These are phyloP conservation scores for Chrysodeixis includens DNA, from an alignment of 2,888 invertebrate species.

Conservation along the genomic window DNA sequence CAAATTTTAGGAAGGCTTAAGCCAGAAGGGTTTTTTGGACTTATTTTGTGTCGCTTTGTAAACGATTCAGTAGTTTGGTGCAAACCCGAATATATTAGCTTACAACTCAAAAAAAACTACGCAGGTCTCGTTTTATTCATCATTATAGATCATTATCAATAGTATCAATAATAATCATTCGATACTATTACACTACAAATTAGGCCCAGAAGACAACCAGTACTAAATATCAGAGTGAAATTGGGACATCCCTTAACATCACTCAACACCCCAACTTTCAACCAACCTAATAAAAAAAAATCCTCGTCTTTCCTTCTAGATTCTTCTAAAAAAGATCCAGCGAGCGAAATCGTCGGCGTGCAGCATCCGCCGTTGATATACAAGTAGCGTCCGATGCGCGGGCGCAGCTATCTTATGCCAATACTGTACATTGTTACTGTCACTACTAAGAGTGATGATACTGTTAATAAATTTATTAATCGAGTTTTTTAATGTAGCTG, in stretches of 20 bases:
- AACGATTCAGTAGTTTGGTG: too few species aligned
- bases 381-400: constrained; percentile 72
- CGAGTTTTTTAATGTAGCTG: constrained; percentile 53
- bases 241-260: not conserved
- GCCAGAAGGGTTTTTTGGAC: too few species aligned
- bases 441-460: constrained; percentile 51
- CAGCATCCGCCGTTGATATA: constrained; percentile 84
- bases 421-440: constrained; percentile 56
- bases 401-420: constrained; percentile 65
- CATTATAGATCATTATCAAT: too few species aligned
- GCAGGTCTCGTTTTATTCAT: too few species aligned
- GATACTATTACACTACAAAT: too few species aligned
- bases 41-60: too few species aligned
- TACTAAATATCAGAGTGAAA: not conserved
- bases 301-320: constrained; percentile 66
- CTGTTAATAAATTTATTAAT: constrained; percentile 77
- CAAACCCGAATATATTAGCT: too few species aligned
- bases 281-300: not conserved
- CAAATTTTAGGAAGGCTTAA: too few species aligned
- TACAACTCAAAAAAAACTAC: too few species aligned
- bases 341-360: constrained; percentile 84
- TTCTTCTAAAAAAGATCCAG: constrained; percentile 85
- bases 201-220: too few species aligned
- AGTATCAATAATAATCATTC: too few species aligned
- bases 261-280: not conserved